These are phyloP conservation scores for Riptortus pedestris DNA, from an alignment of 1,140 invertebrate genomes.

Conservation along the genomic window DNA sequence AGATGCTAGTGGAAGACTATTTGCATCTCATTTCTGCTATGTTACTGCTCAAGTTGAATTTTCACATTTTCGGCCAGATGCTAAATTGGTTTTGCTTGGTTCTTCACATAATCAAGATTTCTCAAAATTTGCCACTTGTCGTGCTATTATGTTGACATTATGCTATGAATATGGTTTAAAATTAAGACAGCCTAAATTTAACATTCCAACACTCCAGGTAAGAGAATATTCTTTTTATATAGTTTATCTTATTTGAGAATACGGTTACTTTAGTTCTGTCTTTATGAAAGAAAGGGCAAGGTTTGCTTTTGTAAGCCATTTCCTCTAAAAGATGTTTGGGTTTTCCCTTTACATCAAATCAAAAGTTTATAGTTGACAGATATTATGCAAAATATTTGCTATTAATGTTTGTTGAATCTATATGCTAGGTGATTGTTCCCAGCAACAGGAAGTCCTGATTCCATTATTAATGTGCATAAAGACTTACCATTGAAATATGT, in stretches of 20 bases:
- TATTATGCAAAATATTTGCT: too few relatives aligned
- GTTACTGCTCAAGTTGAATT: slow-evolving; percentile 74
- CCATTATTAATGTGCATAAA: too few relatives aligned
- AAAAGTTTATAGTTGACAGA: too few relatives aligned
- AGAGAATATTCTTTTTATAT: slow-evolving; percentile 1
- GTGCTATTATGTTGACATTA: slow-evolving; percentile 86
- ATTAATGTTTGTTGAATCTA: too few relatives aligned
- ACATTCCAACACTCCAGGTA: slow-evolving; percentile 60
- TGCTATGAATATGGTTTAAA: slow-evolving; percentile 87
- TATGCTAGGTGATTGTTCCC: too few relatives aligned
- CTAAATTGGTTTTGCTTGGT: slow-evolving; percentile 69
- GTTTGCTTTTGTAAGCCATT: background rate
- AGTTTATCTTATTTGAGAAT: too few relatives aligned
- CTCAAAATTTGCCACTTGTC: slow-evolving; percentile 61
- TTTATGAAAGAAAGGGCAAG: slow-evolving; percentile 5
- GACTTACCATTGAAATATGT: too few relatives aligned
- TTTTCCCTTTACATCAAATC: background rate
- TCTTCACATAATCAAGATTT: slow-evolving; percentile 52
- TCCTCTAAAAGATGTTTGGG: background rate
- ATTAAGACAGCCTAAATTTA: slow-evolving; percentile 63
- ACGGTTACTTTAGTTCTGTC: too few relatives aligned
- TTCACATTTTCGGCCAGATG: slow-evolving; percentile 48
- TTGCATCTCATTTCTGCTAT: slow-evolving; percentile 89
- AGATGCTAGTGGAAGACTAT: slow-evolving; percentile 58
- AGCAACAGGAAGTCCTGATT: too few relatives aligned